Conservation (phyloP, 2,113 vertebrate species). For the Meleagris gallopavo region DNA sequence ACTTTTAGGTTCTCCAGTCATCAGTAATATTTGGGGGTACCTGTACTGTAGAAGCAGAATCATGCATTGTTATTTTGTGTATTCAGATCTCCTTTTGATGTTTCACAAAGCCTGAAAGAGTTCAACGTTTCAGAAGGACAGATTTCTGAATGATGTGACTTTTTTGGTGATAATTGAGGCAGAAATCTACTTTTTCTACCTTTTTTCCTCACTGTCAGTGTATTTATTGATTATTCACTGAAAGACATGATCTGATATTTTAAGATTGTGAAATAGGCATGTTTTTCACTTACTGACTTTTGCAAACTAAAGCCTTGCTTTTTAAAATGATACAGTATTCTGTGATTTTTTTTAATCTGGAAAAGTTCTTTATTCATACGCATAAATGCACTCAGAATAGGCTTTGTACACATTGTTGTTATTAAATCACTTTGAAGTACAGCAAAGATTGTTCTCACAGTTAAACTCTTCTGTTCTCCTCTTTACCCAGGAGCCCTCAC, state of each 20-base stretch:
- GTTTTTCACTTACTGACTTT: neutral
- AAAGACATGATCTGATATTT: neutral
- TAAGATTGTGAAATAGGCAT: neutral
- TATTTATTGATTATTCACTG: neutral
- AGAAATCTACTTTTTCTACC: neutral
- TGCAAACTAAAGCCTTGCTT: neutral
- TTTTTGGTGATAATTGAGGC: neutral
- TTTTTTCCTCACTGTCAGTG: neutral
- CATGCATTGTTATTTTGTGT: neutral
- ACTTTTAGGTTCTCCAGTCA: neutral
- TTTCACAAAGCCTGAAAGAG: neutral
- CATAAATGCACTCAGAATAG: neutral
- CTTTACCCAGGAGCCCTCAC: slow-evolving; percentile 89
- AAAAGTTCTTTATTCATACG: neutral
- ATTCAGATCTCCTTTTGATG: neutral
- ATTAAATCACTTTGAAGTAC: neutral
- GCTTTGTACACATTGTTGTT: neutral
- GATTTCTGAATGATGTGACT: neutral
- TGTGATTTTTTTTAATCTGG: neutral
- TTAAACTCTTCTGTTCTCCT: slow-evolving; percentile 21
- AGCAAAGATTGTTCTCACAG: neutral
- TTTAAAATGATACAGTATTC: neutral
- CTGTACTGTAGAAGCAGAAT: neutral
- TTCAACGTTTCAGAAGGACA: neutral
- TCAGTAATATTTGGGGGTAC: neutral